Conservation (phyloP, 2,113 vertebrate genomes). For the Cyanoramphus novaezelandiae region DNA sequence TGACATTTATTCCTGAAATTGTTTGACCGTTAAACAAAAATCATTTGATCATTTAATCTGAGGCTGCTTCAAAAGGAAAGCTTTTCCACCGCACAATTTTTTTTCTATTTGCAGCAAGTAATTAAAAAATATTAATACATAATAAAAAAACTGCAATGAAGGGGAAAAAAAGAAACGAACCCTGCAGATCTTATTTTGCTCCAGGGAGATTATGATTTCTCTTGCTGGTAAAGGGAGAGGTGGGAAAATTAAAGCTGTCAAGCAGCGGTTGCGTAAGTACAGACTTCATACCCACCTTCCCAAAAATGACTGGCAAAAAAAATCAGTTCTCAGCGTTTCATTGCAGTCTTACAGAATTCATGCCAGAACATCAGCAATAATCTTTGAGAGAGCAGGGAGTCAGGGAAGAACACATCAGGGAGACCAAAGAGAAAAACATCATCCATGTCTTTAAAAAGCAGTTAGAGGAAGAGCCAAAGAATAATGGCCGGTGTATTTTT, state of each 20-base stretch:
- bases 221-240: background rate
- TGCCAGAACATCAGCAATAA: background rate
- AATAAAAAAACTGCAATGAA: background rate
- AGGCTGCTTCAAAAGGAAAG: background rate
- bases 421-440: background rate
- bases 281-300: background rate
- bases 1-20: constrained; percentile 55
- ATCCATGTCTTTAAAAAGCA: background rate
- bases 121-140: constrained; percentile 29
- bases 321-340: background rate
- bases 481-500: background rate
- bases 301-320: background rate
- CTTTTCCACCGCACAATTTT: background rate
- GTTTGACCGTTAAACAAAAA: constrained; percentile 28
- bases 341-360: background rate
- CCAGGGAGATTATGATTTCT: background rate
- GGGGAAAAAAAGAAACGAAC: background rate
- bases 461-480: background rate
- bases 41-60: background rate
- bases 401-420: background rate
- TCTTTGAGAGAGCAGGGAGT: background rate
- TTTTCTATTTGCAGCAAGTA: background rate
- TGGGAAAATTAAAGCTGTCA: background rate
- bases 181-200: background rate
- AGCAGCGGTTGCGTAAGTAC: background rate